Evolutionary conservation across 2,113 vertebrate genomes (phyloP), one percentile per base, ranked within the genome.

Genomic region (Elephantulus edwardii): DNA sequence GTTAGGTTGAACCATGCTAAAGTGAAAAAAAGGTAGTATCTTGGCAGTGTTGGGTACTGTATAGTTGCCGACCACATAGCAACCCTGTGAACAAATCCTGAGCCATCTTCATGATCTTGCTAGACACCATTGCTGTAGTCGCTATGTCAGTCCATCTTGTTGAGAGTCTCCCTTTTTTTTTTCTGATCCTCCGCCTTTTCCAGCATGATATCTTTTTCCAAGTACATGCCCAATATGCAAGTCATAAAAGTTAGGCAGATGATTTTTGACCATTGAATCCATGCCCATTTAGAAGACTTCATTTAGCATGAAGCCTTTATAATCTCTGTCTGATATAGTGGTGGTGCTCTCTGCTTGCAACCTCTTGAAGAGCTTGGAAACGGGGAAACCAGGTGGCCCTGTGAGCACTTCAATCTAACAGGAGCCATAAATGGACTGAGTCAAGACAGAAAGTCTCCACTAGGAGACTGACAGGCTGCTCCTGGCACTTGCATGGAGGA

Each of bases 201-300:
- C 2, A 56, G 26, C 8, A 56, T 56, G 26, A 11, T 12, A 6
- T 1, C 3, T 56, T 24, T 56, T 56, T 56, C 54, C 54, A 24
- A 24, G 26, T 24, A 13, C 12, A 24, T 24, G 54, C 5, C 20
- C 54, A 56, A 56, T 22, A 19, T 11, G 54, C 6, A 56, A 56
- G 2, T 20, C 60, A 68, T 60, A 60, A 60, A 60, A 26, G 28
- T 60, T 60, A 26, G 58, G 40, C 48, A 82, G 22, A 48, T 52
- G n/a, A 46, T 76, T 83, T 82, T 75, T 75, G n/a, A 88, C 48
- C 17, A 81, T 64, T 28, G 46, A 71, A 94, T 80, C 83, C 42
- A 33, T 70, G n/a, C 8, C 33, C 79, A 20, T 38, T 83, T 88
- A 71, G 22, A 12, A 4, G 4, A 42, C 56, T 44, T 60, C 14